phyloP scores from a whole-genome alignment of 2,888 invertebrate species.

The Atethmia centrago region DNA sequence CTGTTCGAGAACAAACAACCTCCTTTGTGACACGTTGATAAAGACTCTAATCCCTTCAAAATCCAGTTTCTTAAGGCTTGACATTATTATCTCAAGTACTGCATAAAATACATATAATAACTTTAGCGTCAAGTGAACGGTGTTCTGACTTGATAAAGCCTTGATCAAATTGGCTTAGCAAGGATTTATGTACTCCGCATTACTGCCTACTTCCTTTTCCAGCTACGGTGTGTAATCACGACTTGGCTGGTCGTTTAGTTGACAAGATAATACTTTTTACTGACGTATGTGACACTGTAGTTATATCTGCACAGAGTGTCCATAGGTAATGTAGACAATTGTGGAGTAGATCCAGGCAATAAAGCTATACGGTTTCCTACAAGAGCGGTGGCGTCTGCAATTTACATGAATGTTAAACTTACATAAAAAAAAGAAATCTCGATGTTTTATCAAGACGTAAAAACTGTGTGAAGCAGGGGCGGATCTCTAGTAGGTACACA shows the following conservation, averaged over 20 bases:
- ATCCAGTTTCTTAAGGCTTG: not conserved
- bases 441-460: too few species aligned
- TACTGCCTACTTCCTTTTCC: conserved; percentile 21
- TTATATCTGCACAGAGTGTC: too few species aligned
- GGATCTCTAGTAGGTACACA: too few species aligned
- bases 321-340: too few species aligned
- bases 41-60: not conserved
- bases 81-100: not conserved
- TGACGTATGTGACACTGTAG: too few species aligned
- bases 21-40: not conserved
- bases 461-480: too few species aligned
- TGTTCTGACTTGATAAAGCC: conserved; percentile 9
- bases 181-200: conserved; percentile 18
- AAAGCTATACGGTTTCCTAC: too few species aligned
- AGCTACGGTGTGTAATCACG: not conserved
- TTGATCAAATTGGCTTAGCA: conserved; percentile 42
- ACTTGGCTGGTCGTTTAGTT: not conserved
- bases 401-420: too few species aligned
- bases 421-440: too few species aligned
- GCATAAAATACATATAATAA: conserved; percentile 17
- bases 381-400: too few species aligned
- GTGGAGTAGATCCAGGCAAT: too few species aligned
- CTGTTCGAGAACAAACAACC: not conserved
- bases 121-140: conserved; percentile 36
- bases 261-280: not conserved